A percentile compares a stretch with the other conserved stretches of the same genome.
These are phyloP conservation scores for Catagonus wagneri DNA, from an alignment of 2,113 vertebrate genomes.

Conservation along the genomic window DNA sequence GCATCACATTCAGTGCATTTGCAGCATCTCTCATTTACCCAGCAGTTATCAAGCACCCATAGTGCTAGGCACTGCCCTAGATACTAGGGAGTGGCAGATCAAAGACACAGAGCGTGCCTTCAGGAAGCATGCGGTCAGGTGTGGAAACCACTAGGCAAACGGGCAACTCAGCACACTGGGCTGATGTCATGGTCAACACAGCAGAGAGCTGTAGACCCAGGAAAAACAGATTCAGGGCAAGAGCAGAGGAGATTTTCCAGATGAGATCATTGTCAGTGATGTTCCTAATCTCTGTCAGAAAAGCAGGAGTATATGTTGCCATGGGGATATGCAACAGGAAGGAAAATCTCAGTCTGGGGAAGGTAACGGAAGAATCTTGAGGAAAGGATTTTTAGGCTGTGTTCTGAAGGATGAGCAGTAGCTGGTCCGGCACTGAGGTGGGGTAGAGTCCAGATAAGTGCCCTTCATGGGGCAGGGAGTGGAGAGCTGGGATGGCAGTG, in stretches of 20 bases:
- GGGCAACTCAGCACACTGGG: neutral
- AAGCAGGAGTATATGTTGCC: neutral
- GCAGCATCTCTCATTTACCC: neutral
- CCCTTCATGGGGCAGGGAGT: too few species aligned
- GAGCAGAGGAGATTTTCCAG: neutral
- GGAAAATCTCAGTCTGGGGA: neutral
- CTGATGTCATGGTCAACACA: accelerated
- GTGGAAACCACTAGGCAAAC: neutral
- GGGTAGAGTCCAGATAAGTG: neutral
- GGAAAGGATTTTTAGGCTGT: neutral
- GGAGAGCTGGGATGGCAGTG: accelerated
- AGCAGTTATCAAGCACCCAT: neutral
- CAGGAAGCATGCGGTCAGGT: neutral
- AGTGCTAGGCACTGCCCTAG: neutral
- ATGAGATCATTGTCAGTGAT: neutral
- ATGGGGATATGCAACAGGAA: neutral
- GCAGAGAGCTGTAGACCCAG: neutral
- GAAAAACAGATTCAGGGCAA: neutral
- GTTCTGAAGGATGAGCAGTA: neutral
- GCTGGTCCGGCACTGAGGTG: neutral
- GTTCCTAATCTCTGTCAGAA: neutral
- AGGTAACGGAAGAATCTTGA: neutral
- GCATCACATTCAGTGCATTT: neutral
- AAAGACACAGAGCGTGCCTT: neutral
- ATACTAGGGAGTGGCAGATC: too few species aligned